Conservation (phyloP, 2,888 invertebrate species). For the Ectemnius lituratus region DNA sequence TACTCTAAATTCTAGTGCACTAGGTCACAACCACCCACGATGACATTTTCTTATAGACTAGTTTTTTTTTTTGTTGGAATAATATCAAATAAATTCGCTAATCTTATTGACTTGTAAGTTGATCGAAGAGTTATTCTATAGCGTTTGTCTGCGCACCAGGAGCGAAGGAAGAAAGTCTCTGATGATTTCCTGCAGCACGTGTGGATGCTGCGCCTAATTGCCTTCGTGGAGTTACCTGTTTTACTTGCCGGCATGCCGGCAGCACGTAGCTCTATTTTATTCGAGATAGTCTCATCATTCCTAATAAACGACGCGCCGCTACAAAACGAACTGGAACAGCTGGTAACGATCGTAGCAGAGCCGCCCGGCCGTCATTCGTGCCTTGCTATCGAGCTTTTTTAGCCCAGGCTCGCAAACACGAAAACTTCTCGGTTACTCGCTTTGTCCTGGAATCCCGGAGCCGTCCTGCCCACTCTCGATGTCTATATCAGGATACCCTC, state of each 20-base stretch:
- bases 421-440: not conserved
- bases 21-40: no score
- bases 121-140: no score
- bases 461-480: not conserved
- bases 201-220: conserved; percentile 1
- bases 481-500: not conserved
- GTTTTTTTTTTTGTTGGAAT: no score
- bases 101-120: no score
- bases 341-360: conserved; percentile 3
- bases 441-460: conserved; percentile 3
- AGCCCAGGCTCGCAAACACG: not conserved
- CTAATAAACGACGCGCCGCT: conserved; percentile 3
- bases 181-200: not conserved
- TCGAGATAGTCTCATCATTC: conserved; percentile 1
- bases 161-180: not conserved
- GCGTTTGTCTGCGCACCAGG: not conserved
- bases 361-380: not conserved
- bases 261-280: not conserved
- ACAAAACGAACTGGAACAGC: conserved; percentile 4
- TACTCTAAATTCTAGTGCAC: no score
- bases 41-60: no score
- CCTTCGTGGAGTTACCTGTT: not conserved
- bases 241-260: not conserved
- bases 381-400: not conserved
- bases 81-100: no score